These are phyloP conservation scores for Gouania willdenowi DNA, from an alignment of 2,797 vertebrate genomes.

Conservation along the genomic window DNA sequence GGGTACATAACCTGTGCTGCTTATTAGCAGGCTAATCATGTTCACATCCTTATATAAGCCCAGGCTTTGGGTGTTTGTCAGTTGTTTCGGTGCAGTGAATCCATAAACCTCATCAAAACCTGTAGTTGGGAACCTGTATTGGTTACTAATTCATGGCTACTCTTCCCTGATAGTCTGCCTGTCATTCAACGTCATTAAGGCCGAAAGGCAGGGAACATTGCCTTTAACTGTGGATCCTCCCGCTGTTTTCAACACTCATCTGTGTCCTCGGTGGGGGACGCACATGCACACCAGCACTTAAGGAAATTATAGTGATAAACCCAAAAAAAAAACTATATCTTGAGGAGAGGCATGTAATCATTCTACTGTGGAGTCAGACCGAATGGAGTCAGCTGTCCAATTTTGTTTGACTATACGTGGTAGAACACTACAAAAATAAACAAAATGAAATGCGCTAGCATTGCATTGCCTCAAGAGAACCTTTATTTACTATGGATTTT, in stretches of 20 bases:
- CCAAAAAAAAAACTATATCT: constrained; percentile 43
- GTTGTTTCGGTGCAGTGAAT: constrained; percentile 16
- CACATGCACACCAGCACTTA: constrained; percentile 5
- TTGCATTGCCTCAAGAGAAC: constrained; percentile 34
- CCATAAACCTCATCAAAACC: neutral
- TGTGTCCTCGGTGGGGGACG: constrained; percentile 4
- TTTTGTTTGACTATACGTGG: constrained; percentile 1
- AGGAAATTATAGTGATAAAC: constrained; percentile 63
- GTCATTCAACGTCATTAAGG: too few species aligned
- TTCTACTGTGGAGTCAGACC: constrained; percentile 37
- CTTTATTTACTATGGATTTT: constrained; percentile 39
- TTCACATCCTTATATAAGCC: constrained; percentile 10
- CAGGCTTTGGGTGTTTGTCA: neutral
- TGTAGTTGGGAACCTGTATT: neutral
- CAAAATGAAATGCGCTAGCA: constrained; percentile 15
- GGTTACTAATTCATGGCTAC: neutral
- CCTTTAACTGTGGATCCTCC: neutral
- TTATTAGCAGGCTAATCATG: constrained; percentile 27
- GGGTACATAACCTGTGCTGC: constrained; percentile 10
- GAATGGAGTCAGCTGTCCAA: constrained; percentile 34
- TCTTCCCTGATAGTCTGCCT: neutral
- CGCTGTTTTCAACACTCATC: constrained; percentile 7
- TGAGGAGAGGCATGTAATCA: constrained; percentile 52
- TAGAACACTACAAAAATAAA: constrained; percentile 25
- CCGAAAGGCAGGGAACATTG: neutral